Base-by-base conservation (phyloP, 2,888 invertebrate species). In the Rhamphomyia laevipes region DNA sequence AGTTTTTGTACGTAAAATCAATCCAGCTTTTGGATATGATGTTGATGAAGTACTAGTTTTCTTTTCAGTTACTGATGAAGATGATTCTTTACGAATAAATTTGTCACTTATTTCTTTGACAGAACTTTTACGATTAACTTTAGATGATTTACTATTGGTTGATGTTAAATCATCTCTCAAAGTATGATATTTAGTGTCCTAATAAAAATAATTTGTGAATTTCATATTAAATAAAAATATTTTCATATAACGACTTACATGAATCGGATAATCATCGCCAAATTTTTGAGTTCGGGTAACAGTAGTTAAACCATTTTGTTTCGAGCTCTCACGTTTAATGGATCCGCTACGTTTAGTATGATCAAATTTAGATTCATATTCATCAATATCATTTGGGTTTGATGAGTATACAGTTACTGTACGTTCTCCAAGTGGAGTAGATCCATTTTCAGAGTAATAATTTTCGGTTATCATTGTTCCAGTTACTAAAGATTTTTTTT, bases 101-200 rank as follows among this genome's bases (percentile, higher is more conserved):
- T 84, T 86, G 63, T 86, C 83, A n/a, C 84, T 83, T 54, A 86
- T 75, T 49, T 83, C 84, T 63, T 84, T 84, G 13, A 86, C 83
- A 0, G 86, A 86, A 56, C 80, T 83, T 58, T 81, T 77, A n/a
- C 84, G 73, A 21, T 77, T 76, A 9, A 77, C 70, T 67, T 65
- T 67, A 13, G 35, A 10, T 35, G 35, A 35, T n/a, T n/a, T 35
- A 11, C 33, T 33, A 37, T 46, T 51, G 5, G 37, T 38, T 4
- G 52, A 49, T 5, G 52, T 49, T 10, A 43, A 12, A n/a, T 53
- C 53, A 23, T 53, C 53, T 33, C 45, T 45, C 13, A 53, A 16
- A 4, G 53, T 43, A 2, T 49, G 53, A 10, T 45, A 35, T 10
- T 54, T 53, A 15, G 45, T 51, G 15, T 49, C 48, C 53, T 52